Conservation (phyloP, 2,797 vertebrate genomes). For the Rhynchonycteris naso region DNA sequence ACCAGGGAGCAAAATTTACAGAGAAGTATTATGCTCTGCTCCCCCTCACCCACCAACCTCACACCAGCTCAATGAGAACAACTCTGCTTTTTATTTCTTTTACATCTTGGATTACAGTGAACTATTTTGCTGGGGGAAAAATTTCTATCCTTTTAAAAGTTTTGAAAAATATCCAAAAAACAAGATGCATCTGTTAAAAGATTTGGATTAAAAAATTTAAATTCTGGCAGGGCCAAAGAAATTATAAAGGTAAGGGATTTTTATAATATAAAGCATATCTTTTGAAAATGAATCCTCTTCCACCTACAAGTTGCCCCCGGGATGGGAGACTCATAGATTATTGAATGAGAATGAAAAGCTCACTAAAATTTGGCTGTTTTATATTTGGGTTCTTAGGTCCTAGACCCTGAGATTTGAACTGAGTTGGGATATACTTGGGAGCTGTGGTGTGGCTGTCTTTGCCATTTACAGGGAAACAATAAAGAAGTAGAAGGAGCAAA, state of each 20-base stretch:
- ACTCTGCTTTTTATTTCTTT: not conserved
- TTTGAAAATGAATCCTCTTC: not conserved
- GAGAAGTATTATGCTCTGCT: not conserved
- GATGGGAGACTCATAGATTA: not conserved
- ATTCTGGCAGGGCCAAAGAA: not conserved
- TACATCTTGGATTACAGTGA: slow-evolving; percentile 4
- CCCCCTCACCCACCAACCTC: not conserved
- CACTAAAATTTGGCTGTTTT: not conserved
- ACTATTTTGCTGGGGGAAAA: not conserved
- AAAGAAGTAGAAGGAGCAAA: not conserved
- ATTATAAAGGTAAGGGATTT: not conserved
- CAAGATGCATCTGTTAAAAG: slow-evolving; percentile 2
- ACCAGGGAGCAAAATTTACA: not conserved
- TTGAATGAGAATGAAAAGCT: not conserved
- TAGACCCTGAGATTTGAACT: not conserved
- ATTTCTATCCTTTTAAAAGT: slow-evolving; percentile 23
- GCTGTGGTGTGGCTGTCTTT: not conserved
- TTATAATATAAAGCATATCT: not conserved
- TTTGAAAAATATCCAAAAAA: not conserved
- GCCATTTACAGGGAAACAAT: not conserved
- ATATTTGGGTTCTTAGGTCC: not conserved
- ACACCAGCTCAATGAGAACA: not conserved
- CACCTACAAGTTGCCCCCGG: not conserved
- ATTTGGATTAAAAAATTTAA: slow-evolving; percentile 16
- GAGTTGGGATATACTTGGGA: not conserved